Percentiles rank a stretch among this genome's conserved stretches.
phyloP scores from a whole-genome alignment of 2,113 vertebrate species.

The Nothocercus nigrocapillus region DNA sequence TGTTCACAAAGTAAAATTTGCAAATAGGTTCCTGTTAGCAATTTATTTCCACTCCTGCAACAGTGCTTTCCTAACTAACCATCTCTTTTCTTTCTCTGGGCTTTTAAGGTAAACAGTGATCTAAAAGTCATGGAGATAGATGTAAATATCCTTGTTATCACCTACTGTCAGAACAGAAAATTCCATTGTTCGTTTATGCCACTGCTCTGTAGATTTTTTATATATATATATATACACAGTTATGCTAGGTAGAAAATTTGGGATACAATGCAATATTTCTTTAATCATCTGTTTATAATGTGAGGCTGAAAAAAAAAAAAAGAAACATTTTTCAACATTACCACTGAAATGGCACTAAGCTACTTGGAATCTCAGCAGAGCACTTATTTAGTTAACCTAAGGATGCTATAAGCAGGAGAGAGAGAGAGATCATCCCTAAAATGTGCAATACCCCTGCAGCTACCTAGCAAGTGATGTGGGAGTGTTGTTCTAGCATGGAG shows the following conservation, averaged over 20 bases:
- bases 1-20: not conserved
- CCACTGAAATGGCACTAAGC: too few species aligned
- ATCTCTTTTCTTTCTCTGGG: not conserved
- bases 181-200: not conserved
- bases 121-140: not conserved
- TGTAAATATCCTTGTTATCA: not conserved
- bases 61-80: not conserved
- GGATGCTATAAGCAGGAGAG: accelerated
- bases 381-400: not conserved
- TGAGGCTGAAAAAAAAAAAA: not conserved
- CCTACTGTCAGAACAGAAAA: not conserved
- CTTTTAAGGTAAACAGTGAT: not conserved
- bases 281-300: not conserved
- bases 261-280: not conserved
- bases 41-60: not conserved
- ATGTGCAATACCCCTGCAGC: not conserved
- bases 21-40: not conserved
- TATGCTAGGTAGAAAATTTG: not conserved
- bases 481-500: not conserved
- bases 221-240: too few species aligned
- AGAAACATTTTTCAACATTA: not conserved
- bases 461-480: not conserved
- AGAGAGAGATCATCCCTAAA: not conserved
- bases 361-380: not conserved
- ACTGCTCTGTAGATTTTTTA: not conserved